Base-by-base conservation (phyloP, 1,140 invertebrate species). In the Lutraria rhynchaena region DNA sequence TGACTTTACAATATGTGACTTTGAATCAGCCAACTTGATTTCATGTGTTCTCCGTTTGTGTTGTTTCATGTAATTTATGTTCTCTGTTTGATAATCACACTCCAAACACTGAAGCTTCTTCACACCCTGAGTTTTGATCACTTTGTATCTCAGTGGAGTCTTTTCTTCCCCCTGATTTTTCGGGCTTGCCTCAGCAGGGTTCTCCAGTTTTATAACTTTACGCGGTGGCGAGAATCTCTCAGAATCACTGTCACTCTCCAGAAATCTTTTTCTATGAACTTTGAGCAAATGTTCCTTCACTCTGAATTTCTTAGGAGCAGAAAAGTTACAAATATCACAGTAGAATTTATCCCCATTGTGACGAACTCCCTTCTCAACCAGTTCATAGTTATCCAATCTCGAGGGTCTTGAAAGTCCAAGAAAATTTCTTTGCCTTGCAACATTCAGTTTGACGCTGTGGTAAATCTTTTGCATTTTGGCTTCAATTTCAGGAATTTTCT, bases 401-500 rank as follows among this genome's bases (percentile, higher is more conserved):
- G 33, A 27, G 19, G 55, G 57, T 19, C 57, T 46, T 33, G 9
- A 37, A 44, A 58, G 24, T 44, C 41, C 49, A 22, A 60, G 24
- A 22, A 44, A 51, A 13, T 51, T 57, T 27, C 37, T 71, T 9
- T 71, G 49, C 27, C 37, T 55, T n/a, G 11, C 2, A 29, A 22
- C n/a, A 37, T 37, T 57, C 24, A 17, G 53, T 55, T 71, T 71
- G 1, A 37, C 49, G 33, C 35, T 24, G 3, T 37, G 19, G 37
- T 24, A 46, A 13, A 81, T 49, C 24, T 63, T 81, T 13, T 60
- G 37, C 4, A 81, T 29, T 61, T 81, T 81, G 15, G 49, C n/a
- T 61, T 81, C 77, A 60, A 61, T 81, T 24, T 11, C 67, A 31
- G 69, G 29, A 81, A 71, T 33, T 51, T 11, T 51, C 9, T 69